Evolutionary conservation across 2,113 vertebrate species (phyloP).

Genomic region (Muntiacus muntjak): DNA sequence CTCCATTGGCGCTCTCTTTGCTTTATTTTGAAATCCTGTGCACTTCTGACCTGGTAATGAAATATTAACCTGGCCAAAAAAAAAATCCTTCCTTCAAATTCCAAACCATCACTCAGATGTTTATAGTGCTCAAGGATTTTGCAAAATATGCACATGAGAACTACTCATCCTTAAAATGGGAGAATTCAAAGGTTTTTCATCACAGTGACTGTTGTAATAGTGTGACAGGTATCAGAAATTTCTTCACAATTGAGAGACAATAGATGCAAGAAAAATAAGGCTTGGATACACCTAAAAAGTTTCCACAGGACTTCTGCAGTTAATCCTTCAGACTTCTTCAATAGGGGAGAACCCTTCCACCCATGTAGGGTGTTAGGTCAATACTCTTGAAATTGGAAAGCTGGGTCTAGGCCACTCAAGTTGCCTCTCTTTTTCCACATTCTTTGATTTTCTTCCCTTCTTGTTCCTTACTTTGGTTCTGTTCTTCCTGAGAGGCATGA

Average conservation of each 20-base stretch:
- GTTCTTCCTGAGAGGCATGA: neutral
- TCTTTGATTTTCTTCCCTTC: neutral
- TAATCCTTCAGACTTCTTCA: neutral
- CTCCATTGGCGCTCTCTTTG: neutral
- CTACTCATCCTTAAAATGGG: neutral
- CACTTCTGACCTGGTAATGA: neutral
- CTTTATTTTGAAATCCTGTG: neutral
- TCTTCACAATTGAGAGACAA: neutral
- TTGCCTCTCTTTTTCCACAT: neutral
- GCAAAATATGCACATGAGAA: neutral
- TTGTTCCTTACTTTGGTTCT: neutral
- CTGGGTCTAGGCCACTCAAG: neutral
- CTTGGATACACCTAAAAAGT: neutral
- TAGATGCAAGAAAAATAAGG: neutral
- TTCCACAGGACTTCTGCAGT: neutral
- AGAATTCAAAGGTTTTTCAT: neutral
- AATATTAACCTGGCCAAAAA: neutral
- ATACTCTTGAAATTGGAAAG: neutral
- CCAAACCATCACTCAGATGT: neutral
- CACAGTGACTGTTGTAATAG: neutral
- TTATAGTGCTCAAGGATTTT: neutral
- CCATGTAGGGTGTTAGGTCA: neutral
- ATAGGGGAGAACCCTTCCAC: neutral
- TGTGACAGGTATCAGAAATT: neutral
- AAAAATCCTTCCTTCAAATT: neutral